These are phyloP conservation scores for Hypomecis atomaria DNA, from an alignment of 2,888 invertebrate species.

Conservation along the genomic window DNA sequence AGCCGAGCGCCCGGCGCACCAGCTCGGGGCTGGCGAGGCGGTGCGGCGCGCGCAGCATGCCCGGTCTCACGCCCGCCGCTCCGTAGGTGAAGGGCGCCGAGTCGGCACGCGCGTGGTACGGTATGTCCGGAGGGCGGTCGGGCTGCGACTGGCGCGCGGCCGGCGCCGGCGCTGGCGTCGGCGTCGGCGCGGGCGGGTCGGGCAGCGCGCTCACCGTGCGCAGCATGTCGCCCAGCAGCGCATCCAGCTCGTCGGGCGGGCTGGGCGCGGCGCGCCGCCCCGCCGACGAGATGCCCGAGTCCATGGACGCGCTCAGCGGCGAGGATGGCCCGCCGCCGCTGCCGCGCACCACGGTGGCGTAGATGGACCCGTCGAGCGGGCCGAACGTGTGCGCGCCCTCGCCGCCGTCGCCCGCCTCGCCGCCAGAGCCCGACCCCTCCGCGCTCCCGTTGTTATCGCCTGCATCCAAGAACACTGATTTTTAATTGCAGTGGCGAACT, in stretches of 20 bases:
- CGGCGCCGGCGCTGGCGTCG: slow-evolving; percentile 42
- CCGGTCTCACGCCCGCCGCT: slow-evolving; percentile 83
- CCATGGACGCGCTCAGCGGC: slow-evolving; percentile 94
- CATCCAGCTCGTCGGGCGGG: slow-evolving; percentile 89
- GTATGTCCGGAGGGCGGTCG: slow-evolving; percentile 86
- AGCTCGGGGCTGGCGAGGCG: slow-evolving; percentile 93
- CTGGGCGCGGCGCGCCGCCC: slow-evolving; percentile 84
- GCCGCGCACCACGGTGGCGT: slow-evolving; percentile 88
- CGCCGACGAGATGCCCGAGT: slow-evolving; percentile 94
- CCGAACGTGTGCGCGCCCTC: slow-evolving; percentile 89
- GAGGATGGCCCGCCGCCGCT: slow-evolving; percentile 80
- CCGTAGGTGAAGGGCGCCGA: slow-evolving; percentile 96
- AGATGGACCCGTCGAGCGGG: slow-evolving; percentile 95
- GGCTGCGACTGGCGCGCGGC: slow-evolving; percentile 75
- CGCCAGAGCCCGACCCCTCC: slow-evolving; percentile 75
- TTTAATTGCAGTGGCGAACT: slow-evolving; percentile 24
- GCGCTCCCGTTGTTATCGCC: slow-evolving; percentile 85
- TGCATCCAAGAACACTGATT: slow-evolving; percentile 53
- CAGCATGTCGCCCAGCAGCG: slow-evolving; percentile 93
- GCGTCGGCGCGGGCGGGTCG: slow-evolving; percentile 73
- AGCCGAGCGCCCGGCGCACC: slow-evolving; percentile 89
- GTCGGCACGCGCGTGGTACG: slow-evolving; percentile 96
- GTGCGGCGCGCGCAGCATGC: slow-evolving; percentile 88
- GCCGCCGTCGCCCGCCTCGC: slow-evolving; percentile 75
- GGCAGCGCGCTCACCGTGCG: slow-evolving; percentile 94